Evolutionary conservation across 2,888 invertebrate species (phyloP).

Genomic region (Serrognathus titanus): DNA sequence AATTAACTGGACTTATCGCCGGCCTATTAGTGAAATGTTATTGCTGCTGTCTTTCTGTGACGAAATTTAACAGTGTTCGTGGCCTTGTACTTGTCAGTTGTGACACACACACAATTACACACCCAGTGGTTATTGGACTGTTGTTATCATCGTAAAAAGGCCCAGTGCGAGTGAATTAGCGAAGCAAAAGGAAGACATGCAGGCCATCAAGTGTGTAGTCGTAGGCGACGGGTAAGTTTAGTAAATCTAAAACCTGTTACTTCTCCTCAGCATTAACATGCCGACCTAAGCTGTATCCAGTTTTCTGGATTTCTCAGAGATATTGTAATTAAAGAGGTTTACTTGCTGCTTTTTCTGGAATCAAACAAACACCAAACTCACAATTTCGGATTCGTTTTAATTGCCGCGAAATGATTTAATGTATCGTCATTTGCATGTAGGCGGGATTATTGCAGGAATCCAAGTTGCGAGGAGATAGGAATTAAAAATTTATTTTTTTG

Average conservation of each 20-base stretch:
- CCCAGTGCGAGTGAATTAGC: slow-evolving; percentile 2
- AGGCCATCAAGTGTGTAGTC: slow-evolving; percentile 99
- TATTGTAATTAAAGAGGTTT: neutral
- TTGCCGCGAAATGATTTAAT: too few species aligned
- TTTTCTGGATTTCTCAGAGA: neutral
- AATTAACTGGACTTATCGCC: too few species aligned
- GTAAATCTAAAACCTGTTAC: neutral
- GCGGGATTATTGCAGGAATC: too few species aligned
- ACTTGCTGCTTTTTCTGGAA: too few species aligned
- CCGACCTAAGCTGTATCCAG: neutral
- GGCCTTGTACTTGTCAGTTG: slow-evolving; percentile 42
- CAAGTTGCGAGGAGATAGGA: too few species aligned
- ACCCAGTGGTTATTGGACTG: slow-evolving; percentile 29
- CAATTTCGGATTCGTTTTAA: too few species aligned
- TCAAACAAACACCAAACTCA: neutral
- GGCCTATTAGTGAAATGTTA: slow-evolving; percentile 15
- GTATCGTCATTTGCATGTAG: too few species aligned
- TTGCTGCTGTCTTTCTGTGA: slow-evolving; percentile 15
- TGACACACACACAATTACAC: slow-evolving; percentile 41
- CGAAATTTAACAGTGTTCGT: slow-evolving; percentile 35
- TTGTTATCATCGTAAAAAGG: neutral
- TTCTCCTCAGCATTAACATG: neutral
- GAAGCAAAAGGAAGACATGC: slow-evolving; percentile 62
- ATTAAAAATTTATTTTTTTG: too few species aligned
- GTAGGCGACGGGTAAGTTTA: slow-evolving; percentile 91